Evolutionary conservation across 1,140 invertebrate genomes (phyloP).

Genomic region (Drosophila varians): DNA sequence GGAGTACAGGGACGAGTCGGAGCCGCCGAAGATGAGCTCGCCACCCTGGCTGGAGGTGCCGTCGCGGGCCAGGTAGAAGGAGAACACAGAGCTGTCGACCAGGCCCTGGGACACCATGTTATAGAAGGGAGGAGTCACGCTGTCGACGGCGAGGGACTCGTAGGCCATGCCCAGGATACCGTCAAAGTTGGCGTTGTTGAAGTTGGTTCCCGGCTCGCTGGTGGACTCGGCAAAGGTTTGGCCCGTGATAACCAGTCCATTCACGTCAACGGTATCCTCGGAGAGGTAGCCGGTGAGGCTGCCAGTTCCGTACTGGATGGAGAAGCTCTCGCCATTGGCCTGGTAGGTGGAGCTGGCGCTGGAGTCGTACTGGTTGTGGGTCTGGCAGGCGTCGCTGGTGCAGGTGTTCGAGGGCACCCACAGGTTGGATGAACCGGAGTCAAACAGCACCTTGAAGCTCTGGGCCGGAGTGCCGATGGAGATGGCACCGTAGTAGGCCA

Average conservation of each 20-base stretch:
- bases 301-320: constrained; percentile 97
- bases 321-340: constrained; percentile 94
- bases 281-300: constrained; percentile 97
- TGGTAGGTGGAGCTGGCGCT: constrained; percentile 92
- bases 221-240: constrained; percentile 99
- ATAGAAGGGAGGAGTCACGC: constrained; percentile 95
- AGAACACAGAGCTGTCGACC: constrained; percentile 92
- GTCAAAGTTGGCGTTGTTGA: constrained; percentile 97
- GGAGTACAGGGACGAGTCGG: constrained; percentile 57
- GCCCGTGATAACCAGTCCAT: constrained; percentile 87
- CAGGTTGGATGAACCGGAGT: constrained; percentile 99
- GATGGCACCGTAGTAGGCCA: constrained; percentile 98
- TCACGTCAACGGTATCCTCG: constrained; percentile 90
- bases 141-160: constrained; percentile 93
- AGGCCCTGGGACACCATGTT: constrained; percentile 96
- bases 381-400: constrained; percentile 90
- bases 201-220: constrained; percentile 94
- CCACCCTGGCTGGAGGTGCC: constrained; percentile 50
- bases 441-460: constrained; percentile 97
- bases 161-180: constrained; percentile 98
- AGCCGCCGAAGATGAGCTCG: constrained; percentile 77
- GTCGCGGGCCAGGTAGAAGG: constrained; percentile 90
- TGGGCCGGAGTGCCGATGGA: constrained; percentile 96
- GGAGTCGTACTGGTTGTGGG: constrained; percentile 93
- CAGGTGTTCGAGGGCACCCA: constrained; percentile 99